Evolutionary conservation across 2,888 invertebrate species (phyloP).

Genomic region (Hypsopygia costalis): DNA sequence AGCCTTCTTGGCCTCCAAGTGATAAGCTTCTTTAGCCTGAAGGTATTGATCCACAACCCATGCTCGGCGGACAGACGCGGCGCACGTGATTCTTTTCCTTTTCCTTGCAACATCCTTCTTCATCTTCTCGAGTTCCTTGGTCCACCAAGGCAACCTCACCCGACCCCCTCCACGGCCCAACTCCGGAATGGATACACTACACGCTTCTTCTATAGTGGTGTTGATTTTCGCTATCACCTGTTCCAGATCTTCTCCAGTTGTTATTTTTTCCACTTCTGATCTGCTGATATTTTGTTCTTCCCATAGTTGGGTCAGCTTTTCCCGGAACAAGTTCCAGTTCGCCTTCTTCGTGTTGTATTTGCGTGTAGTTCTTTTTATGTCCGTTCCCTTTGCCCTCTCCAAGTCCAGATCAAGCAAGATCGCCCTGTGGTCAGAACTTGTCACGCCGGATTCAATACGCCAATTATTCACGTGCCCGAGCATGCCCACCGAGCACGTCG

Average conservation of each 20-base stretch:
- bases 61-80: conserved; percentile 9
- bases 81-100: conserved; percentile 15
- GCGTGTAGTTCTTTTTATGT: conserved; percentile 14
- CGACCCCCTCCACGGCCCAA: no score
- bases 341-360: conserved; percentile 19
- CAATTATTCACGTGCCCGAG: conserved; percentile 14
- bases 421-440: conserved; percentile 21
- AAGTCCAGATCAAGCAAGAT: conserved; percentile 18
- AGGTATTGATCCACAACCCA: not conserved
- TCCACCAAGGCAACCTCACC: conserved; percentile 25
- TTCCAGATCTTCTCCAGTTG: conserved; percentile 2
- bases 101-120: conserved; percentile 13
- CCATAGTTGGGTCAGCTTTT: conserved; percentile 10
- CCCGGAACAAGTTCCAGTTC: conserved; percentile 17
- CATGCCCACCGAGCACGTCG: conserved; percentile 17
- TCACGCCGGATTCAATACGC: not conserved
- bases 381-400: conserved; percentile 3
- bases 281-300: not conserved
- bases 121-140: conserved; percentile 9
- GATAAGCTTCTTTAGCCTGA: not conserved
- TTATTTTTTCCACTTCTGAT: not conserved
- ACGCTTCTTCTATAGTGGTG: conserved; percentile 9
- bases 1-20: not conserved
- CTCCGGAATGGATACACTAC: conserved; percentile 6
- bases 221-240: not conserved